Evolutionary conservation across 2,888 invertebrate species (phyloP).

Genomic region (Lydus trimaculatus): DNA sequence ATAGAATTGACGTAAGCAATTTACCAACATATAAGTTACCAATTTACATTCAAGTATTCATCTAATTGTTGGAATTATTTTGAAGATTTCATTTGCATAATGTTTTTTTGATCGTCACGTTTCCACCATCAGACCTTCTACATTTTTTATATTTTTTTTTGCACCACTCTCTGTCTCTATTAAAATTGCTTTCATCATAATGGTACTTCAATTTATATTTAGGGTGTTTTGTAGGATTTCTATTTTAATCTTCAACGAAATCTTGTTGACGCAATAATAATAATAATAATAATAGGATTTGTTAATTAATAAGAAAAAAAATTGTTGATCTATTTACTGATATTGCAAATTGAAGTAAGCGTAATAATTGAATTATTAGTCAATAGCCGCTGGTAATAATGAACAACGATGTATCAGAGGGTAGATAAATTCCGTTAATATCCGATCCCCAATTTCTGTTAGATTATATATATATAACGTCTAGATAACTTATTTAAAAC

Average conservation of each 20-base stretch:
- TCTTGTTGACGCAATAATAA: background rate
- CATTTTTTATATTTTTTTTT: too few relatives aligned
- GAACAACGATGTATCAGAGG: constrained; percentile 7
- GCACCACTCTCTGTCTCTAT: constrained; percentile 22
- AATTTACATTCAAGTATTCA: background rate
- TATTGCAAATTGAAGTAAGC: background rate
- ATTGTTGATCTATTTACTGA: background rate
- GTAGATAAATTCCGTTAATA: background rate
- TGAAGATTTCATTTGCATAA: constrained; percentile 1
- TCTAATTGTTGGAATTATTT: background rate
- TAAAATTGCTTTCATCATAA: constrained; percentile 30
- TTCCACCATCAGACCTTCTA: constrained; percentile 17
- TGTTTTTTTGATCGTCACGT: constrained; percentile 17
- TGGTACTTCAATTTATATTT: constrained; percentile 35
- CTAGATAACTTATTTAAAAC: background rate
- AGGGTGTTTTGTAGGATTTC: constrained; percentile 21
- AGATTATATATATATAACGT: background rate
- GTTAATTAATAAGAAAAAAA: background rate
- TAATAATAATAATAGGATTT: background rate
- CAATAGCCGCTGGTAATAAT: constrained; percentile 1
- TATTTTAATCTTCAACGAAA: background rate
- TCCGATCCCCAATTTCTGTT: background rate
- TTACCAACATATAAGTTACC: background rate
- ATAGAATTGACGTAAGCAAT: too few relatives aligned
- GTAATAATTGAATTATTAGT: constrained; percentile 9